Base-by-base conservation (phyloP, 53 echinoderm and acorn worm species). In the Holothuria scabra region DNA sequence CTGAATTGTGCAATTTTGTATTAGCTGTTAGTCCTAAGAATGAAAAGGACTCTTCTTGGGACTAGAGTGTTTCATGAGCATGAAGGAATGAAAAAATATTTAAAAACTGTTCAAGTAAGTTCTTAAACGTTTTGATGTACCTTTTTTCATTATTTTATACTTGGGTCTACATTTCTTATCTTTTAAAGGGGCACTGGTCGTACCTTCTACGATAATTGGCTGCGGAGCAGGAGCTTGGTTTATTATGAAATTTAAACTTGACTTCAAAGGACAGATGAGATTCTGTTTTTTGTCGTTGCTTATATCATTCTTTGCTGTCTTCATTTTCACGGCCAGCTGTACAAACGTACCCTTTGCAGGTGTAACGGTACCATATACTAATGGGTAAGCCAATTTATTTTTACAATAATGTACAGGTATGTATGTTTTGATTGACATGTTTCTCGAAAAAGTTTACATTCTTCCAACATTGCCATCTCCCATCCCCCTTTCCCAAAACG, bases 141-240 rank as follows among this genome's bases (percentile, higher is more conserved):
- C 4, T 11, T 6, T 23, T 2, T 62, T 9, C 28, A 7, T 28
- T 12, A 28, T 23, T 7, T 44, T 10, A 7, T 32, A 32, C 21
- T 8, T 58, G 5, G 18, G 12, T 28, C 1, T 24, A 10, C 10
- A 26, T 55, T 56, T 58, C 12, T 14, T n/a, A 5, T 79, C 29
- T 22, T 13, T 41, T 22, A 31, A 41, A 97, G 97, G 97, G 20
- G 55, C 83, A 23, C 70, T 94, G 2, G 87, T 93, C 10, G 92
- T 91, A 24, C 97, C 97, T 34, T 92, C 94, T 11, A 94, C 92
- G n/a, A 85, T 95, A 28, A 80, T 95, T 23, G 99, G 99, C 28
- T 90, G 93, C 13, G 59, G 88, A 18, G 80, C 92, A 21, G 99
- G 99, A 24, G 99, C 94, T 7, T 95, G 87, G 88, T 71, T 89